Evolutionary conservation across 2,888 invertebrate genomes (phyloP).

Genomic region (Drosophila pegasa): DNA sequence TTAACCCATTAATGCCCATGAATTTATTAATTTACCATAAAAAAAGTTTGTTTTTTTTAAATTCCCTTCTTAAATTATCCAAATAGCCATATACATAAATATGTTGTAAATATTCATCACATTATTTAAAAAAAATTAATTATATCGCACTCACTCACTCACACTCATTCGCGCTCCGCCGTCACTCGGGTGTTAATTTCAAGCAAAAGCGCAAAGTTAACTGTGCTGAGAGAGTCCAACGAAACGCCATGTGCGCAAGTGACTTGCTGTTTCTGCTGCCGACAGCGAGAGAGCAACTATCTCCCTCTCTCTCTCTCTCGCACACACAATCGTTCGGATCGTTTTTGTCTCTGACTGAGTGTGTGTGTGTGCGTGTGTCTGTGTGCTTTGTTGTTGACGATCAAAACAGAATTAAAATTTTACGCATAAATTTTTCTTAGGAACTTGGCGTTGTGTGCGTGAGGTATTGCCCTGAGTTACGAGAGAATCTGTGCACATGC

Average conservation of each 20-base stretch:
- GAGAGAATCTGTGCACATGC: conserved; percentile 33
- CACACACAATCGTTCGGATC: conserved; percentile 8
- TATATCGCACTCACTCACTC: background rate
- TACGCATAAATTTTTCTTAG: conserved; percentile 79
- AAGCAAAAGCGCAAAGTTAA: conserved; percentile 61
- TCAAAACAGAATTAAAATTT: conserved; percentile 81
- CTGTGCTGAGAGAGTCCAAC: conserved; percentile 57
- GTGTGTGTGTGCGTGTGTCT: conserved; percentile 40
- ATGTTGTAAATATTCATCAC: too few relatives aligned
- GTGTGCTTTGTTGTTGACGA: conserved; percentile 72
- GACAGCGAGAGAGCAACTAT: conserved; percentile 26
- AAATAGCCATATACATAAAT: too few relatives aligned
- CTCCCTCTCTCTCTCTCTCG: background rate
- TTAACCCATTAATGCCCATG: background rate
- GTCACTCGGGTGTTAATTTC: conserved; percentile 60
- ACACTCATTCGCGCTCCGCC: background rate
- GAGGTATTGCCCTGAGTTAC: conserved; percentile 74
- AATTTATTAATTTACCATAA: background rate
- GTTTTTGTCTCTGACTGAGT: conserved; percentile 25
- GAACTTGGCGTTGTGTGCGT: conserved; percentile 61
- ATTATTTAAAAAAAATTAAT: too few relatives aligned
- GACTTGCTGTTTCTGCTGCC: conserved; percentile 68
- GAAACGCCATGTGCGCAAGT: conserved; percentile 70
- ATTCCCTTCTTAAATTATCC: too few relatives aligned
- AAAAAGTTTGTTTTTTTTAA: background rate